These are phyloP conservation scores for Austrofundulus limnaeus DNA, from an alignment of 2,113 vertebrate genomes.

Conservation along the genomic window DNA sequence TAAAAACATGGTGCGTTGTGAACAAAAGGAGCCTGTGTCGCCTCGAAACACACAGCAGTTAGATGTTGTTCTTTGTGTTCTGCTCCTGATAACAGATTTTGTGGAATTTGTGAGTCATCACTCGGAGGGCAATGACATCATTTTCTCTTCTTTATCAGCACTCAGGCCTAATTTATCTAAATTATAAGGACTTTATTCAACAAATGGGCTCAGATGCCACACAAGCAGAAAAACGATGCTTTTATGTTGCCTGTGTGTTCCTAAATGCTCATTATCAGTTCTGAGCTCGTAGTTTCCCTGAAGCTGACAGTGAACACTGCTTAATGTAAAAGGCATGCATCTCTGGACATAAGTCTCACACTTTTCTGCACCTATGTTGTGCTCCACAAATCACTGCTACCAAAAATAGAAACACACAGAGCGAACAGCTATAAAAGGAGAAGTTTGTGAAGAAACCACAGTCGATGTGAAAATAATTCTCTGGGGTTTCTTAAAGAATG, in stretches of 20 bases:
- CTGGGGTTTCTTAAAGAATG: constrained; percentile 69
- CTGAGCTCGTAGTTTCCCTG: constrained; percentile 18
- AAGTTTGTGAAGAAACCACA: constrained; percentile 45
- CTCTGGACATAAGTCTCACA: constrained; percentile 60
- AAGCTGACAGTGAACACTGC: constrained; percentile 37
- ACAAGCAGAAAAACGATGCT: constrained; percentile 17
- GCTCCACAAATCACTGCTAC: constrained; percentile 42
- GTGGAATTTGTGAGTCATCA: constrained; percentile 44
- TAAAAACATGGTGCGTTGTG: background rate
- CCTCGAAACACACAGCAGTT: constrained; percentile 3
- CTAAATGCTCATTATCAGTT: background rate
- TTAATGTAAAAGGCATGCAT: constrained; percentile 58
- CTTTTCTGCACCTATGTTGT: constrained; percentile 54
- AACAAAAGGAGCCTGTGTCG: constrained; percentile 1
- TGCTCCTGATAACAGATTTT: constrained; percentile 20
- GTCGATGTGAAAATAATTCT: constrained; percentile 60
- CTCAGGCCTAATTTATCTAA: constrained; percentile 16
- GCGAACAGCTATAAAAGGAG: constrained; percentile 74
- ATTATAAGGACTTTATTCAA: constrained; percentile 21
- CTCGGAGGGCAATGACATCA: constrained; percentile 12
- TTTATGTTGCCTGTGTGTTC: background rate
- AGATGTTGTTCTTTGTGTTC: constrained; percentile 24
- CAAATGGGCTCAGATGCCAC: constrained; percentile 7
- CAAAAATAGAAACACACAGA: constrained; percentile 60
- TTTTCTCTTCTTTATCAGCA: constrained; percentile 14